phyloP scores from a whole-genome alignment of 2,113 vertebrate species.

The Rhinopithecus roxellana region DNA sequence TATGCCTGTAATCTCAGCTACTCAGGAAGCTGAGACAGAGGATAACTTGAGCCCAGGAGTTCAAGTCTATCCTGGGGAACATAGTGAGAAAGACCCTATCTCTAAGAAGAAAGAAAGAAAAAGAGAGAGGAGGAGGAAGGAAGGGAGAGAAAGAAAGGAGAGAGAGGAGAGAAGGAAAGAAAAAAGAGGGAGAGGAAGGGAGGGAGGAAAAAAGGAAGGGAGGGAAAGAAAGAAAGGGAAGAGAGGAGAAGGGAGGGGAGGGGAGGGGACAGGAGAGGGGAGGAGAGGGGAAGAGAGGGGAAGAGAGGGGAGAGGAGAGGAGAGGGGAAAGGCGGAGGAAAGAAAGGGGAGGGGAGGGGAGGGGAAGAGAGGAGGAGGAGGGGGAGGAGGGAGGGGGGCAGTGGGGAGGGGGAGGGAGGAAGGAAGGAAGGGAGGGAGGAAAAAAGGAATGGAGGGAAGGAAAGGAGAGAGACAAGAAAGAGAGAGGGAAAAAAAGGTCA shows the following conservation, averaged over 20 bases:
- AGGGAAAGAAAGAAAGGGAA: too few species aligned
- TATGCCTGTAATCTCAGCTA: background rate
- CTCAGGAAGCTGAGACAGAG: background rate
- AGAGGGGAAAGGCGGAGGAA: too few species aligned
- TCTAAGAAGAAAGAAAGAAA: background rate
- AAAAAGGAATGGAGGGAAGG: background rate
- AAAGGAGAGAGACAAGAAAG: background rate
- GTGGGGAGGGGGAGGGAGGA: too few species aligned
- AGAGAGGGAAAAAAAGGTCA: background rate
- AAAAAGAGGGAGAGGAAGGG: background rate
- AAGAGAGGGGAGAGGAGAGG: too few species aligned
- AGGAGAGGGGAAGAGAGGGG: too few species aligned
- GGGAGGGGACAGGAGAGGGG: too few species aligned
- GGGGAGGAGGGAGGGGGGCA: too few species aligned
- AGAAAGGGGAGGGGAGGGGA: too few species aligned
- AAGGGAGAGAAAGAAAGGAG: background rate
- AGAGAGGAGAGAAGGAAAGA: background rate
- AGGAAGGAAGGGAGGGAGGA: too few species aligned
- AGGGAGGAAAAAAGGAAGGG: too few species aligned
- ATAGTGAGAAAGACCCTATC: background rate
- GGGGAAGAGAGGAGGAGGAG: accelerated
- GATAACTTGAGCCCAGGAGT: background rate
- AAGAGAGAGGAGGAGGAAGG: background rate
- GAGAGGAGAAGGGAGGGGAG: too few species aligned
- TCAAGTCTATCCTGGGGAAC: background rate